Base-by-base conservation (phyloP, 2,113 vertebrate genomes). In the Indicator maculatus region DNA sequence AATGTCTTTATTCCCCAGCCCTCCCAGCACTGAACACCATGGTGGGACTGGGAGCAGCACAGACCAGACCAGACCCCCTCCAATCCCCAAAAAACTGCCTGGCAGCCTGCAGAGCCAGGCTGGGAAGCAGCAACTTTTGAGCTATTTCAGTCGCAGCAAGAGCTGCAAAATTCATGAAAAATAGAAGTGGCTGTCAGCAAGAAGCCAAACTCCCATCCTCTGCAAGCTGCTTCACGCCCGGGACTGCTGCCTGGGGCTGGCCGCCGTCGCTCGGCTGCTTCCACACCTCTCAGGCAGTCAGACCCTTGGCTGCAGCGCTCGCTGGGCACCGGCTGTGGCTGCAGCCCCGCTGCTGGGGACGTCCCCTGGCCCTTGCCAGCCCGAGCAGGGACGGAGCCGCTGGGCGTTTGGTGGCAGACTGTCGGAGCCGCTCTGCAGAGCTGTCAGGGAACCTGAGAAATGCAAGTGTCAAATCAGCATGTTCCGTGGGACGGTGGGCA, bases 391-490 rank as follows among this genome's bases (percentile, higher is more conserved):
- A 3, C 8, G 20, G 23, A 58, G 76, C 17, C 3, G 24, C 73
- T 21, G 1, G 26, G 58, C 72, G 19, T 55, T 18, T 41, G 31
- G 16, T n/a, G 53, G 63, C 70, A 15, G 83, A 52, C 85, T 97
- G 93, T 91, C 66, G 12, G 89, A 95, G 80, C 16, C 8, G 1
- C 27, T 90, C 81, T 90, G 90, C 88, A 83, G 81, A 94, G 75
- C 91, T 96, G 94, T 93, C 96, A 96, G 91, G 80, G 94, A 96
- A 95, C 88, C 88, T 87, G 95, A 96, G 94, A 94, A 83, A 92
- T 81, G 78, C 74, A 69, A 95, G 93, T 94, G 92, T 95, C 76
- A 95, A 90, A 93, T 94, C 96, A 96, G 95, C 95, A 96, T 89
- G 93, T 94, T 97, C 66, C 41, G 83, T 76, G 93, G 95, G 95